Evolutionary conservation across 92 coral and sea anemone genomes (phyloP), one percentile per base, ranked within the genome.

Genomic region (Phenganax subtilis): DNA sequence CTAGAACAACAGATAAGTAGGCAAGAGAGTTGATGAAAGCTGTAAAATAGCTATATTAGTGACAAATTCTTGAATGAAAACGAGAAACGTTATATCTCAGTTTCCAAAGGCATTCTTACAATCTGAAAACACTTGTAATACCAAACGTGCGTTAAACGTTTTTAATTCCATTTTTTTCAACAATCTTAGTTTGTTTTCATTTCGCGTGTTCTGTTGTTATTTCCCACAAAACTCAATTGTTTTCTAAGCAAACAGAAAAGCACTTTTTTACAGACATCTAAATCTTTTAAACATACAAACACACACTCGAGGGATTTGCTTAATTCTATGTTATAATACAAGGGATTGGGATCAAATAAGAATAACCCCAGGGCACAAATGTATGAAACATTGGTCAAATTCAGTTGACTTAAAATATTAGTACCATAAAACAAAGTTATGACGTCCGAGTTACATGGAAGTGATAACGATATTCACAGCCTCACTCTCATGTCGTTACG

Each of bases 211-310:
- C 7, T 68, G 73, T 68, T 68, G 20, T 30, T 68, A 68, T 37
- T 68, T 68, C 53, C 73, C 54, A 68, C 73, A 68, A n/a, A 64
- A 64, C 8, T 29, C 47, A 11, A 44, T 9, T 76, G 81, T 76
- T 76, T 44, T 76, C 47, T 28, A 6, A 57, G 51, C 54, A 76
- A 76, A 76, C 70, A 76, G 66, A 16, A 58, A 53, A 57, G 17
- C 69, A 76, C 81, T 76, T 59, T 68, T 37, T 37, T 68, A 8
- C 54, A 37, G 73, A 68, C 73, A 68, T 37, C 14, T 68, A 64
- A 64, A 64, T 64, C 70, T n/a, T 0, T 59, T 64, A 64, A 64
- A 64, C 47, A 64, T 12, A 64, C 70, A 64, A 64, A 64, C 70
- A 64, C 20, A 25, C 70, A 20, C 47, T 20, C 47, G 27, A 0